Base-by-base conservation (phyloP, 2,888 invertebrate species). In the Ophraella communa region DNA sequence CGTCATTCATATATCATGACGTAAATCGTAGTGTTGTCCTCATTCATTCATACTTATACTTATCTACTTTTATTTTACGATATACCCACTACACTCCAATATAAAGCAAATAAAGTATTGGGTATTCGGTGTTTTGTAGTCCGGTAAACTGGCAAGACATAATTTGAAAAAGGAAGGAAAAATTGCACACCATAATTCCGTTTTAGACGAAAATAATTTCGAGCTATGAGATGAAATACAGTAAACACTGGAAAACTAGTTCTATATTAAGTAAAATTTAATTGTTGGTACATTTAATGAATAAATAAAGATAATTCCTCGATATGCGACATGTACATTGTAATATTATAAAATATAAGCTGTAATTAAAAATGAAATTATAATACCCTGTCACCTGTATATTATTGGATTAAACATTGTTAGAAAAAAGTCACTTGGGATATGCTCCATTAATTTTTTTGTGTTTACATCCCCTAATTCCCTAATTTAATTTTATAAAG, bases 31-130 rank as follows among this genome's bases (percentile, higher is more conserved):
- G 60, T 59, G 58, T 59, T 39, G 59, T 64, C 47, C 56, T 64
- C 64, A 60, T 64, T 60, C 60, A 64, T 60, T 64, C 55, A 60
- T 65, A 55, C 52, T 61, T 56, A 56, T 60, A 61, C 53, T 39
- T 39, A 39, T 23, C 55, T 27, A 59, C 45, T 59, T 65, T 61
- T 65, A 65, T 60, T 65, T 64, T 56, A 47, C 52, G 39, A 65
- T 33, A 17, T 11, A 51, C 55, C 27, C 64, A 61, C 27, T 61
- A 54, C 53, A 54, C 42, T 39, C 51, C 39, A 53, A 33, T 44
- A 33, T 45, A 39, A 58, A 23, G 21, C 44, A 17, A 61, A 61
- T 54, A 33, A 61, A 60, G 23, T 47, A 47, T 23, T 5, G 23
- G 10, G 8, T 21, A 45, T 44, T 30, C 23, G 45, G 11, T 23